Evolutionary conservation across 2,888 invertebrate species (phyloP), one percentile per base, ranked within the genome.

Genomic region (Microplitis manilae): DNA sequence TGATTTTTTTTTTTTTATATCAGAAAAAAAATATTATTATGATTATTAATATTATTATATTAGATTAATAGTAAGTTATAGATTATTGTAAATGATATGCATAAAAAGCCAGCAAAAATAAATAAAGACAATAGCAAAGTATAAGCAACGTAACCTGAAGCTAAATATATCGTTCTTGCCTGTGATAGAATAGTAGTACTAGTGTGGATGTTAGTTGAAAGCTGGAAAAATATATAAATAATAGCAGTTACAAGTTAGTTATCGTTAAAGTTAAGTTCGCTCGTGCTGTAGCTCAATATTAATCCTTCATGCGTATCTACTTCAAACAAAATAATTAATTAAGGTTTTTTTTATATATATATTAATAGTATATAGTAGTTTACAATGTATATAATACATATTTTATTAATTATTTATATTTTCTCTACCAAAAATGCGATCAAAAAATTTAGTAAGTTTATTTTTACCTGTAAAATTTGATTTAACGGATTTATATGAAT

Each of bases 401-500:
- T 13, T 50, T 50, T 2, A 50, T 13, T 50, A 50, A 13, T 50
- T 13, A 50, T 50, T 50, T 50, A 50, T 50, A 4, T 9, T 50
- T 50, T 50, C 50, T 50, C 50, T 50, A 50, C 50, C 13, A 8
- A 50, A 50, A 50, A 50, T 50, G 39, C 5, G 39, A 41, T 65
- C n/a, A 7, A 15, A 39, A 62, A 40, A 17, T 41, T 62, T 9
- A 68, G 41, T n/a, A 20, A 68, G 30, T 74, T 38, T 1, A 38
- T 38, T 68, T 69, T 50, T 75, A 75, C 75, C 75, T 64, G 75
- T 20, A 13, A 81, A 88, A 67, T 90, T 87, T 9, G 93, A 92
- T 81, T 92, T 91, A 4, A 93, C 93, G 15, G 93, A 92, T 84
- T 92, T 92, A 85, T 92, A 94, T 50, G 90, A 89, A 78, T 90